These are phyloP conservation scores for Podarcis lilfordi DNA, from an alignment of 2,797 vertebrate species.

Conservation along the genomic window DNA sequence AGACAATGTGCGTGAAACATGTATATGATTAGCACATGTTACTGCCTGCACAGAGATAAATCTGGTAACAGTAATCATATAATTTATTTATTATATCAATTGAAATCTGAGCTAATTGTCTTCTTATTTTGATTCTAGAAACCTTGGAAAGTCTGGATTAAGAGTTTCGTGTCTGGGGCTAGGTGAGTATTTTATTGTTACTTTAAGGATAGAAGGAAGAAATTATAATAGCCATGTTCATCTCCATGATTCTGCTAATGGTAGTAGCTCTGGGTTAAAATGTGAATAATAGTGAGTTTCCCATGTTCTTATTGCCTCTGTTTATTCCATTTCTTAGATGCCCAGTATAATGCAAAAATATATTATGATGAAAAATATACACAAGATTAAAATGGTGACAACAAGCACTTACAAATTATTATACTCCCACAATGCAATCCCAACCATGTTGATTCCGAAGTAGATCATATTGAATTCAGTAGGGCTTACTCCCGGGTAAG, in stretches of 20 bases:
- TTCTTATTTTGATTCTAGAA: constrained; percentile 80
- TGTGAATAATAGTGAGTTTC: background rate
- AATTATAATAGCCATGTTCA: background rate
- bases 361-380: too few species aligned
- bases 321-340: background rate
- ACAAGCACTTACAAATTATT: too few species aligned
- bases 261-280: background rate
- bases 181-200: constrained; percentile 84
- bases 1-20: background rate
- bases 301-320: background rate
- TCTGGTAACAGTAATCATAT: background rate
- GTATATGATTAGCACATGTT: background rate
- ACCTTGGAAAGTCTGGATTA: constrained; percentile 97
- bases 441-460: too few species aligned
- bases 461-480: too few species aligned
- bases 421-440: too few species aligned
- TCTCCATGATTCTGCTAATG: background rate
- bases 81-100: background rate
- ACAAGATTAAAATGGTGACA: too few species aligned
- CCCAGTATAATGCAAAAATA: too few species aligned
- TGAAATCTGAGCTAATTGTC: constrained; percentile 12
- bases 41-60: background rate
- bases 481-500: too few species aligned
- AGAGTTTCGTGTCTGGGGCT: constrained; percentile 96
- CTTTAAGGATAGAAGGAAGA: background rate